These are phyloP conservation scores for Brachyhypopomus occidentalis DNA, from an alignment of 2,113 vertebrate genomes.

Conservation along the genomic window DNA sequence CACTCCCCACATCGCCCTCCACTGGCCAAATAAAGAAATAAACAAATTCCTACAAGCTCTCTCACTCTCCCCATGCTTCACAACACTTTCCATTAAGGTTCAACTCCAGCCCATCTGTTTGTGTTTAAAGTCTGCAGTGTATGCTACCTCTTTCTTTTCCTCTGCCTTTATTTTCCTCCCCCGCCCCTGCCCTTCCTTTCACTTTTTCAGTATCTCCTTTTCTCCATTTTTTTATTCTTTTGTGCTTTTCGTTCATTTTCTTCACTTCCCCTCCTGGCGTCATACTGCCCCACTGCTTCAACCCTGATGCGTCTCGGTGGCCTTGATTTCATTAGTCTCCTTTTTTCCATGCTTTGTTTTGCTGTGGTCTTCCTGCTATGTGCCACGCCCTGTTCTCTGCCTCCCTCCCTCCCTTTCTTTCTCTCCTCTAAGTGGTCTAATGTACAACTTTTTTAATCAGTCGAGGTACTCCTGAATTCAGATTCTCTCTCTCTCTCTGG, in stretches of 20 bases:
- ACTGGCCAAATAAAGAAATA: background rate
- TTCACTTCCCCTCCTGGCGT: background rate
- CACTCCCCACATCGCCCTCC: background rate
- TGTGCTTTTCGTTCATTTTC: background rate
- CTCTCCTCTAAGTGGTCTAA: conserved; percentile 5
- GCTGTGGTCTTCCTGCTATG: conserved; percentile 15
- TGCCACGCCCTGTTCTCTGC: conserved; percentile 14
- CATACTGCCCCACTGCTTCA: background rate
- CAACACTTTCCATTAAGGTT: conserved; percentile 45
- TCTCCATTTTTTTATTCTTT: background rate
- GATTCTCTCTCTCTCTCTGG: conserved; percentile 22
- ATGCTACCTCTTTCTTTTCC: conserved; percentile 34
- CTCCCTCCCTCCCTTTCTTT: background rate
- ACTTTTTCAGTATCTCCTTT: conserved; percentile 3
- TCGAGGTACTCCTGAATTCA: background rate
- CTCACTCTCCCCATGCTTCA: conserved; percentile 15
- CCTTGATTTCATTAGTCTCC: conserved; percentile 5
- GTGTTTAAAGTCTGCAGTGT: conserved; percentile 46
- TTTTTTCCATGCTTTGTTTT: conserved; percentile 22
- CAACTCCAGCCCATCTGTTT: conserved; percentile 49
- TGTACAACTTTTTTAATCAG: conserved; percentile 13
- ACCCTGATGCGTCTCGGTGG: background rate
- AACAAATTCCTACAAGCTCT: conserved; percentile 5
- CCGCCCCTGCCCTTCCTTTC: background rate
- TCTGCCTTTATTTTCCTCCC: background rate